phyloP scores from a whole-genome alignment of 2,113 vertebrate species.

The Sinocyclocheilus grahami region DNA sequence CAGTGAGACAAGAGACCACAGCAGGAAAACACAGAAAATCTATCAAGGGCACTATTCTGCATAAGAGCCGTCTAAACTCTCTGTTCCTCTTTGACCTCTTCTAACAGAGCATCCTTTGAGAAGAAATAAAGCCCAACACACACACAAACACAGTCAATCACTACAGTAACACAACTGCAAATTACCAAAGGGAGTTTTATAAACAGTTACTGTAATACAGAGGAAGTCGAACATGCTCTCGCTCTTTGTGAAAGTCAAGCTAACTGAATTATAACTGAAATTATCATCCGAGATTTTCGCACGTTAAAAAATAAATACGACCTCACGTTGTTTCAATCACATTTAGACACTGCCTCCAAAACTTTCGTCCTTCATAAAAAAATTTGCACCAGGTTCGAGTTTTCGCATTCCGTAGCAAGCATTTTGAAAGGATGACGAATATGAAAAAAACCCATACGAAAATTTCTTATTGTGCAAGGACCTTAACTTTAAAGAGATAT shows the following conservation, averaged over 20 bases:
- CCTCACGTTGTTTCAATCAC: too few species aligned
- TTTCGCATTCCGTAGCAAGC: too few species aligned
- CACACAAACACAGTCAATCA: not conserved
- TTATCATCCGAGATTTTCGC: too few species aligned
- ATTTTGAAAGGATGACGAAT: too few species aligned
- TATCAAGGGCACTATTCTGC: slow-evolving; percentile 32
- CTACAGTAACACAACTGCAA: not conserved
- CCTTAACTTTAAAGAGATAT: too few species aligned
- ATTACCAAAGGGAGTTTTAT: not conserved
- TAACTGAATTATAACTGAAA: too few species aligned
- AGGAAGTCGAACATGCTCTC: not conserved
- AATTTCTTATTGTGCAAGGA: too few species aligned
- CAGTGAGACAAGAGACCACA: not conserved
- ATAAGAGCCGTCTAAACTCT: slow-evolving; percentile 34
- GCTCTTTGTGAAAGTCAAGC: not conserved
- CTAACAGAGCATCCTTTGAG: slow-evolving; percentile 43
- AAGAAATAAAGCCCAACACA: slow-evolving; percentile 24
- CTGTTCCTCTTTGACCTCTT: slow-evolving; percentile 43
- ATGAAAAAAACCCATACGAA: too few species aligned
- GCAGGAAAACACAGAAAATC: not conserved
- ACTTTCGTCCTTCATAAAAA: too few species aligned
- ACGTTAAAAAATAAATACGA: too few species aligned
- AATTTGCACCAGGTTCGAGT: too few species aligned
- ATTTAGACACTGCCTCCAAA: too few species aligned
- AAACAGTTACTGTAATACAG: slow-evolving; percentile 8